A percentile compares a stretch with the other conserved stretches of the same genome.
phyloP scores from a whole-genome alignment of 2,113 vertebrate species.

The Agelaius tricolor region DNA sequence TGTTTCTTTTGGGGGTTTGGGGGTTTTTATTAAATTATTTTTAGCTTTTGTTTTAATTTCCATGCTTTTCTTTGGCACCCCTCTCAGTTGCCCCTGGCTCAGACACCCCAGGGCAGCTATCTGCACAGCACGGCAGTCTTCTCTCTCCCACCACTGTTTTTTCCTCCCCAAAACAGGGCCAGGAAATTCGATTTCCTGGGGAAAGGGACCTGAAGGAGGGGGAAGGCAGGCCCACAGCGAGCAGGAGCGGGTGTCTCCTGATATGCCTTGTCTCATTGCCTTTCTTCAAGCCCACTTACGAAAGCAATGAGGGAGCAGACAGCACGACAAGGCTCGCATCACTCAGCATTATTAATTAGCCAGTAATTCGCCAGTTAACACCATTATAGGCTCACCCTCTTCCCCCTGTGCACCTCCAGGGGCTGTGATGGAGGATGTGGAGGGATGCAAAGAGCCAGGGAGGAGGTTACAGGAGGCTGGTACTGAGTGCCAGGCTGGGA shows the following conservation, averaged over 20 bases:
- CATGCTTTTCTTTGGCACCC: background rate
- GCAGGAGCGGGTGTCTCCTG: background rate
- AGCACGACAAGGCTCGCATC: conserved; percentile 45
- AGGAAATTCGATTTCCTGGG: background rate
- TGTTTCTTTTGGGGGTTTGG: accelerated
- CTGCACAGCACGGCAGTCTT: background rate
- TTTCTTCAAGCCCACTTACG: conserved; percentile 69
- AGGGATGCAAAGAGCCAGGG: background rate
- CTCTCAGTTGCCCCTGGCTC: background rate
- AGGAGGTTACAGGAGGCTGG: background rate
- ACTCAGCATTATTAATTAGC: conserved; percentile 57
- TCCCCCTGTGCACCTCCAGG: background rate
- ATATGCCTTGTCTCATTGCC: conserved; percentile 44
- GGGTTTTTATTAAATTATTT: accelerated
- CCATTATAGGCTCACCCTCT: background rate
- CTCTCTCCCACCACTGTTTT: background rate
- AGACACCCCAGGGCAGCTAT: background rate
- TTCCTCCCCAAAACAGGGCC: background rate
- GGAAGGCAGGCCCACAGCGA: background rate
- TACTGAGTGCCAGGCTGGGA: background rate
- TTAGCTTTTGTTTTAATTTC: background rate
- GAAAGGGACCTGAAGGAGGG: background rate
- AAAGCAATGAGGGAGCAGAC: conserved; percentile 67
- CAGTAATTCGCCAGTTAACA: conserved; percentile 36
- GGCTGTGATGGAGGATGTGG: background rate